phyloP scores from a whole-genome alignment of 2,888 invertebrate genomes.

The Protophormia terraenovae region DNA sequence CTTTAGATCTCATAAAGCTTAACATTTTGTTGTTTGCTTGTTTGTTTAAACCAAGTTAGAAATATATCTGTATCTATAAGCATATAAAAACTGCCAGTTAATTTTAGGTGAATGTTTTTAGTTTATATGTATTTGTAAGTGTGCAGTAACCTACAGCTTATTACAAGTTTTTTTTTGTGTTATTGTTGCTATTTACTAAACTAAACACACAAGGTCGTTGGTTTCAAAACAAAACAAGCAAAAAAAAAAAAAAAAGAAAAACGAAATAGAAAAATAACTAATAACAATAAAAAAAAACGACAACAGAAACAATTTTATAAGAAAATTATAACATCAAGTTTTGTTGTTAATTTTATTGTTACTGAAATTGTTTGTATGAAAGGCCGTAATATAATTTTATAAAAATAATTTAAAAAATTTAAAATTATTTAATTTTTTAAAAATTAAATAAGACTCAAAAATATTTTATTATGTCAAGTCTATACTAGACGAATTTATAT shows the following conservation, averaged over 20 bases:
- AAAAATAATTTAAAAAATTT: too few species aligned
- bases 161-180: slow-evolving; percentile 41
- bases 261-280: slow-evolving; percentile 6
- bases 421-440: too few species aligned
- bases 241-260: slow-evolving; percentile 10
- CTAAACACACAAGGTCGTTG: slow-evolving; percentile 64
- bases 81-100: neutral
- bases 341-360: slow-evolving; percentile 3
- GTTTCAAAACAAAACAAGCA: slow-evolving; percentile 20
- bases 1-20: slow-evolving; percentile 48
- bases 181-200: slow-evolving; percentile 11
- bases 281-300: slow-evolving; percentile 6
- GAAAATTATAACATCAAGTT: slow-evolving; percentile 57
- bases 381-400: too few species aligned
- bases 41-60: slow-evolving; percentile 29
- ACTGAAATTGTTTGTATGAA: neutral
- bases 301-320: slow-evolving; percentile 27
- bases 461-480: too few species aligned
- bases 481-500: too few species aligned
- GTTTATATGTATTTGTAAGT: too few species aligned
- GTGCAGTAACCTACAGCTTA: slow-evolving; percentile 22
- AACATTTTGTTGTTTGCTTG: neutral
- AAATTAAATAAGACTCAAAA: too few species aligned
- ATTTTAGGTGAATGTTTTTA: neutral
- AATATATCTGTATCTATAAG: too few species aligned